Conservation (phyloP, 1,140 invertebrate genomes). For the Rhopalosiphum padi region DNA sequence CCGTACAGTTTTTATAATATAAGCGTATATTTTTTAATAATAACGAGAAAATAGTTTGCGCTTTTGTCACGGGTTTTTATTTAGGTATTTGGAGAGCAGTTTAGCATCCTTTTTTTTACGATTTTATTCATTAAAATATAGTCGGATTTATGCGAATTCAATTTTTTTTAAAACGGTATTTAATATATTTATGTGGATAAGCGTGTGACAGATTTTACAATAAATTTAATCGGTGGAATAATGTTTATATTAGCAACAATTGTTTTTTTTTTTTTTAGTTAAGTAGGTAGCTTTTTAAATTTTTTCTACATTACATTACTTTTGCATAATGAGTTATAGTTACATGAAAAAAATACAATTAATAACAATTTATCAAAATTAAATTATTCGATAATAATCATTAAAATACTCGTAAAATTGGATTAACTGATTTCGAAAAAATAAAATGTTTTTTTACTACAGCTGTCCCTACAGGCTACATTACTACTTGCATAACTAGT, state of each 20-base stretch:
- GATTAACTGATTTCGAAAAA: not conserved
- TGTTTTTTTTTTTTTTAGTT: not conserved
- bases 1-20: not conserved
- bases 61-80: not conserved
- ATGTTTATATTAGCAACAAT: not conserved
- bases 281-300: not conserved
- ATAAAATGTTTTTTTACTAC: too few species aligned
- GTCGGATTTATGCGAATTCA: not conserved
- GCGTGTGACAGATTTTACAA: conserved; percentile 8
- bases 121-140: not conserved
- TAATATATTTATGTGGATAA: not conserved
- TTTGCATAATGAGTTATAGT: not conserved
- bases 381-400: not conserved
- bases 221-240: not conserved
- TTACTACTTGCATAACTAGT: not conserved
- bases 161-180: not conserved
- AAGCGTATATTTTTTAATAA: not conserved
- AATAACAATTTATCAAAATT: not conserved
- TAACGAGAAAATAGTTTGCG: not conserved
- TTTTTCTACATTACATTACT: not conserved
- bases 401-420: too few species aligned
- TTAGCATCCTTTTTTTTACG: not conserved
- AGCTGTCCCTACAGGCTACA: not conserved
- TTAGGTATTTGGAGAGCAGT: not conserved
- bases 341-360: not conserved